phyloP scores from a whole-genome alignment of 2,113 vertebrate genomes.

The Urocitellus parryii region DNA sequence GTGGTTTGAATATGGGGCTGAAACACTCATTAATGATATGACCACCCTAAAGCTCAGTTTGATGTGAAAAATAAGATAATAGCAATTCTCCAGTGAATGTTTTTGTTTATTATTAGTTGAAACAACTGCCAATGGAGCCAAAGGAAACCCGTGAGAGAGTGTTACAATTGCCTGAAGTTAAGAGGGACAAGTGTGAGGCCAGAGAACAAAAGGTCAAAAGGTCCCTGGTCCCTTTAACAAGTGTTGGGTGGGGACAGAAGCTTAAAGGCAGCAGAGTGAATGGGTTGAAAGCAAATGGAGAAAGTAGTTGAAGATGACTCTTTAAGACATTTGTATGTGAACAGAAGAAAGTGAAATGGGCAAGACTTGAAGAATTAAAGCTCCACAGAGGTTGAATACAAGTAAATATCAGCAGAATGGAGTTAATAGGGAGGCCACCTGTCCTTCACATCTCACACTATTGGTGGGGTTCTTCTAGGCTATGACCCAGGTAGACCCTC shows the following conservation, averaged over 20 bases:
- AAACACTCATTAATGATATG: neutral
- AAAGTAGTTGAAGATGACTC: neutral
- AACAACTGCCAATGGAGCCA: neutral
- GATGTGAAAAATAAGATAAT: conserved; percentile 16
- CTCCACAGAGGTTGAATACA: neutral
- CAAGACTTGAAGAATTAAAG: neutral
- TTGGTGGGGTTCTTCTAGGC: neutral
- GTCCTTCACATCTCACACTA: neutral
- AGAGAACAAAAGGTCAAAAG: neutral
- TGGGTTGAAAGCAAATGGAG: neutral
- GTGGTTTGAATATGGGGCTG: neutral
- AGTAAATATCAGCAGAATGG: neutral
- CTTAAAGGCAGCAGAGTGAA: neutral
- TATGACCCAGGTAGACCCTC: neutral
- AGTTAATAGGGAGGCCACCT: neutral
- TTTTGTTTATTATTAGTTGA: conserved; percentile 4
- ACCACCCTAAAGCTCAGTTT: neutral
- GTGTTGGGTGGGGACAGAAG: neutral
- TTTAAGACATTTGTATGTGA: neutral
- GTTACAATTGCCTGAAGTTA: neutral
- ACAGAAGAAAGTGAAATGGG: conserved; percentile 6
- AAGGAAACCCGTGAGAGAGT: neutral
- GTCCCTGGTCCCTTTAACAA: neutral
- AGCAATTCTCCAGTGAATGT: neutral
- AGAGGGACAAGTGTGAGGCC: neutral